These are phyloP conservation scores for Agonopterix subpropinquella DNA, from an alignment of 2,888 invertebrate genomes.

Conservation along the genomic window DNA sequence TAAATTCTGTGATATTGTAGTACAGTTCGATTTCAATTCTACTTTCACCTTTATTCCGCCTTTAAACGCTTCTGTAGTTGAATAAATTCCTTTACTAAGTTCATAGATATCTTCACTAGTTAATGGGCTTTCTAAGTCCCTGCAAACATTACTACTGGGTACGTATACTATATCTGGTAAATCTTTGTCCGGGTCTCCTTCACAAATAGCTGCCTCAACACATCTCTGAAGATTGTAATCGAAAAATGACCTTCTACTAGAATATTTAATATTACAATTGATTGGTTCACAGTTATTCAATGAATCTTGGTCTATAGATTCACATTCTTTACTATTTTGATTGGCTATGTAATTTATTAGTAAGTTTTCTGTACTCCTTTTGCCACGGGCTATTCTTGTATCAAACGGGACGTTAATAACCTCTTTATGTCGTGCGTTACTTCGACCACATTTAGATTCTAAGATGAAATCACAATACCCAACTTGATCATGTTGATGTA, in stretches of 20 bases:
- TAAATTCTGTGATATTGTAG: conserved; percentile 54
- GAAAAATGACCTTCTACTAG: conserved; percentile 37
- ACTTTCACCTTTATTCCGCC: conserved; percentile 12
- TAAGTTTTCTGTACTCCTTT: conserved; percentile 9
- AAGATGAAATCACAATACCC: conserved; percentile 44
- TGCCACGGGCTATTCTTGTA: conserved; percentile 24
- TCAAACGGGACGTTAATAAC: conserved; percentile 38
- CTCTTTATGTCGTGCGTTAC: conserved; percentile 16
- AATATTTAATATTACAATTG: conserved; percentile 50
- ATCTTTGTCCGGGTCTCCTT: conserved; percentile 23
- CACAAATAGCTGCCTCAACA: conserved; percentile 31
- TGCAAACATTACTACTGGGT: conserved; percentile 42
- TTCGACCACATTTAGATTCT: conserved; percentile 26
- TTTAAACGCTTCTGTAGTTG: conserved; percentile 19
- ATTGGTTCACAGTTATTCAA: conserved; percentile 41
- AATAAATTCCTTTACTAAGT: conserved; percentile 41
- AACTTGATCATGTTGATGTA: conserved; percentile 41
- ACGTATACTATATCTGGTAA: conserved; percentile 45
- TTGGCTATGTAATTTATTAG: conserved; percentile 22
- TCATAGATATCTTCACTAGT: conserved; percentile 43
- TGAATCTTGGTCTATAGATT: conserved; percentile 40
- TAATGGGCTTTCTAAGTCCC: conserved; percentile 39
- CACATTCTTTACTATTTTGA: conserved; percentile 26
- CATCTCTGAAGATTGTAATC: conserved; percentile 30
- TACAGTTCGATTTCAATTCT: conserved; percentile 40